These are phyloP conservation scores for Antechinus flavipes DNA, from an alignment of 2,113 vertebrate genomes.

Conservation along the genomic window DNA sequence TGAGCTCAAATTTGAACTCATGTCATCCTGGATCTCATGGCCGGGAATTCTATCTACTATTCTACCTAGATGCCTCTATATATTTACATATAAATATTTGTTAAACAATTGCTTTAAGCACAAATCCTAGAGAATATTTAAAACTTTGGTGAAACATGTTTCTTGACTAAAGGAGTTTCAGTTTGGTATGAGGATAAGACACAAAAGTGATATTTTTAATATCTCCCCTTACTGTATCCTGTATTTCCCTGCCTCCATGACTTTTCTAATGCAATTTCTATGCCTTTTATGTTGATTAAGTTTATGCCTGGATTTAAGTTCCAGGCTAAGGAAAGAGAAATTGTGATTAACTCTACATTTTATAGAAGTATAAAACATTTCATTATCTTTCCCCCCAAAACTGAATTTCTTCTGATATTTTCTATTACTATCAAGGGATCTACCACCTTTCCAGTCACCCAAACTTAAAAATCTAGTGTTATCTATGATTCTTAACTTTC, in stretches of 20 bases:
- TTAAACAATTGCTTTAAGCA: neutral
- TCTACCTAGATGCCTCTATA: neutral
- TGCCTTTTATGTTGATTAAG: too few relatives aligned
- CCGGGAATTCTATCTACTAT: neutral
- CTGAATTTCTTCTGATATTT: neutral
- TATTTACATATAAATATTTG: neutral
- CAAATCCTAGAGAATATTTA: neutral
- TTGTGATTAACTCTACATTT: neutral
- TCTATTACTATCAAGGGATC: neutral
- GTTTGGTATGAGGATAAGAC: neutral
- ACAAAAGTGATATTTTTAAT: neutral
- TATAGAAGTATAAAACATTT: neutral
- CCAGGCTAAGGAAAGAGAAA: neutral
- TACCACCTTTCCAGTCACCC: neutral
- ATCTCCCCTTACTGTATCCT: too few relatives aligned
- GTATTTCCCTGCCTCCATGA: too few relatives aligned
- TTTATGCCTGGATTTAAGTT: neutral
- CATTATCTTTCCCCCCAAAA: neutral
- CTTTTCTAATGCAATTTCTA: too few relatives aligned
- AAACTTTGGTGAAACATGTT: neutral
- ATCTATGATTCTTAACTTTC: neutral
- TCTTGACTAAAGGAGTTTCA: neutral
- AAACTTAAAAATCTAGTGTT: neutral
- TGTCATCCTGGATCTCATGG: neutral
- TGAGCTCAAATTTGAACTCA: neutral